Base-by-base conservation (phyloP, 1,140 invertebrate species). In the Trichoplusia ni region DNA sequence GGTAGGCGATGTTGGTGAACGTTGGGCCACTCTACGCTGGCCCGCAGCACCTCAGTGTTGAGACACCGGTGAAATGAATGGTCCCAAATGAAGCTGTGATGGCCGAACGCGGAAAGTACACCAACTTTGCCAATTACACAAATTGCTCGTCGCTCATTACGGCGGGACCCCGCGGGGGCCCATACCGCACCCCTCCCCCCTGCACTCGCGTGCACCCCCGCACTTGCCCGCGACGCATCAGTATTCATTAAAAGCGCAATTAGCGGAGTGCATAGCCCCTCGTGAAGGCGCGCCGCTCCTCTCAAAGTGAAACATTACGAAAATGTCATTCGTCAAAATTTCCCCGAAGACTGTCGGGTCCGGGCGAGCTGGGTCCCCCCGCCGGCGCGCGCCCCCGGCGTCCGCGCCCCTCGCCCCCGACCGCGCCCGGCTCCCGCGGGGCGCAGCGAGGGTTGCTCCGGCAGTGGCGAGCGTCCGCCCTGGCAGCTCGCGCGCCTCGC, bases 1-100 rank as follows among this genome's bases (percentile, higher is more conserved):
- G 1, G 1, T 6, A 5, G 8, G 88, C 18, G 9, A 21, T 11
- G 90, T 0, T 94, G 93, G 1, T 89, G 82, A 1, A 92, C 93
- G 51, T 93, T 93, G 6, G 6, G 8, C 16, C 1, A 38, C 18
- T 11, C 42, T 8, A 3, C n/a, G 9, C 8, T 8, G 18, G 19
- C 6, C 25, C 47, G 42, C 31, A 67, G 13, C 11, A n/a, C 2
- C 14, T 31, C 9, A 13, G 51, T 16, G 16, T 6, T 46, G 6
- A 77, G 78, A 35, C 75, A 71, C 23, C 67, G 67, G 0, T 11
- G 8, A 7, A 9, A n/a, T 14, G 9, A 33, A 16, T 2, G 4
- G 13, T 33, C 31, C 19, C 29, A 33, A 33, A 33, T 33, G 33
- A 33, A 51, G 47, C 9, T 11, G 16, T 18, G 14, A 46, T 80